A percentile compares a stretch with the other conserved stretches of the same genome.
Conservation (phyloP, 2,888 invertebrate species). For the Sesia apiformis region DNA sequence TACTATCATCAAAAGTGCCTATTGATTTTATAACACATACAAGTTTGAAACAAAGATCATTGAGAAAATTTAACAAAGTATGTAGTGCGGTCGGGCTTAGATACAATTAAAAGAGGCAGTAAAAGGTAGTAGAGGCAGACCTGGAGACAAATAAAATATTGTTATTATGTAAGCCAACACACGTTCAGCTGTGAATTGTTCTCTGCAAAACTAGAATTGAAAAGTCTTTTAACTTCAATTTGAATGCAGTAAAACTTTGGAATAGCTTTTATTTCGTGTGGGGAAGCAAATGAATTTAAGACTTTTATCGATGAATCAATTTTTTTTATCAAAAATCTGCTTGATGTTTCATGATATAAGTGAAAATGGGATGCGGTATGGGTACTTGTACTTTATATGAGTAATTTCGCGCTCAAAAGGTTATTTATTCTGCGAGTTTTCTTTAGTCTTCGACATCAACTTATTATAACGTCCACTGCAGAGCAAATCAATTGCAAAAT, state of each 20-base stretch:
- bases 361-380: no score
- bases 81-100: neutral
- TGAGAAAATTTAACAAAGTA: neutral
- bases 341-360: no score
- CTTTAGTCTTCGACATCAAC: no score
- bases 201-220: conserved; percentile 59
- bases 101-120: neutral
- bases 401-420: no score
- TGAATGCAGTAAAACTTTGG: conserved; percentile 61
- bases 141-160: conserved; percentile 16
- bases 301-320: conserved; percentile 38
- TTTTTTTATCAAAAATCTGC: conserved; percentile 12
- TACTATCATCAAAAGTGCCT: no score
- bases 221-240: conserved; percentile 57
- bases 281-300: conserved; percentile 59
- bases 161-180: conserved; percentile 25
- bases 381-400: no score
- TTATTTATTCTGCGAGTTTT: no score
- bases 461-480: no score
- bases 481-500: no score
- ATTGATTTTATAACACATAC: neutral
- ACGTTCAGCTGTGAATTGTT: conserved; percentile 41
- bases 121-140: no score
- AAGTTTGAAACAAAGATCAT: neutral
- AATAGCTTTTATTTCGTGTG: conserved; percentile 45